A percentile compares a stretch with the other conserved stretches of the same genome.
Conservation (phyloP, 1,140 invertebrate species). For the Steinernema khuongi region DNA sequence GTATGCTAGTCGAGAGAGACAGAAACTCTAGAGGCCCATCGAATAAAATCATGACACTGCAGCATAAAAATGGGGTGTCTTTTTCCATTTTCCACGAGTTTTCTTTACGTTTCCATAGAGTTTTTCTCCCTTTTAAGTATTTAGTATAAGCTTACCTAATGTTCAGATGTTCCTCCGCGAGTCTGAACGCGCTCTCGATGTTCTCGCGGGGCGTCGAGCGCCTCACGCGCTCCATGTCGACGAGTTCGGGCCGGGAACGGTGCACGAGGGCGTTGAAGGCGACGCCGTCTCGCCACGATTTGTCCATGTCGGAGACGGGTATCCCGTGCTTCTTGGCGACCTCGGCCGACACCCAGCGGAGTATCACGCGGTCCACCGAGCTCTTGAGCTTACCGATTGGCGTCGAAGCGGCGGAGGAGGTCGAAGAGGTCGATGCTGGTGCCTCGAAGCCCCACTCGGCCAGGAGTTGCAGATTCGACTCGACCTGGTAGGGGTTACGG, state of each 20-base stretch:
- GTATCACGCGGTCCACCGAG: conserved; percentile 79
- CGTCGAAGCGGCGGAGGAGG: conserved; percentile 22
- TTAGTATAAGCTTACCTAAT: conserved; percentile 54
- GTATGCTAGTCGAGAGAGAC: no score
- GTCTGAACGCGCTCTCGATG: conserved; percentile 83
- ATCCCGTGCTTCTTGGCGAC: conserved; percentile 81
- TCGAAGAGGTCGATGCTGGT: conserved; percentile 19
- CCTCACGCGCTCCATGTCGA: conserved; percentile 74
- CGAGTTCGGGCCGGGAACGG: conserved; percentile 83
- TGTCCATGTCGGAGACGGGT: conserved; percentile 85
- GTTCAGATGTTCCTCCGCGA: conserved; percentile 80
- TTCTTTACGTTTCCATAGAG: no score
- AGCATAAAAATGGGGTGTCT: no score
- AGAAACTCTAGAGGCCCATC: no score
- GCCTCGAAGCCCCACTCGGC: conserved; percentile 45
- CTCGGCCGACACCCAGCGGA: conserved; percentile 88
- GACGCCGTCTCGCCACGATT: conserved; percentile 90
- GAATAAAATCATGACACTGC: no score
- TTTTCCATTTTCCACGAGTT: no score
- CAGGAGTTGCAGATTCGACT: conserved; percentile 35
- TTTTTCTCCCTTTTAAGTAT: no score
- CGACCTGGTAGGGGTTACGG: conserved; percentile 71
- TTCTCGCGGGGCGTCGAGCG: conserved; percentile 73
- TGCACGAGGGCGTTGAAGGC: conserved; percentile 93
- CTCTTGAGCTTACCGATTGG: conserved; percentile 23